A percentile compares a stretch with the other conserved stretches of the same genome.
phyloP scores from a whole-genome alignment of 2,888 invertebrate species.

The Coenonympha arcania region DNA sequence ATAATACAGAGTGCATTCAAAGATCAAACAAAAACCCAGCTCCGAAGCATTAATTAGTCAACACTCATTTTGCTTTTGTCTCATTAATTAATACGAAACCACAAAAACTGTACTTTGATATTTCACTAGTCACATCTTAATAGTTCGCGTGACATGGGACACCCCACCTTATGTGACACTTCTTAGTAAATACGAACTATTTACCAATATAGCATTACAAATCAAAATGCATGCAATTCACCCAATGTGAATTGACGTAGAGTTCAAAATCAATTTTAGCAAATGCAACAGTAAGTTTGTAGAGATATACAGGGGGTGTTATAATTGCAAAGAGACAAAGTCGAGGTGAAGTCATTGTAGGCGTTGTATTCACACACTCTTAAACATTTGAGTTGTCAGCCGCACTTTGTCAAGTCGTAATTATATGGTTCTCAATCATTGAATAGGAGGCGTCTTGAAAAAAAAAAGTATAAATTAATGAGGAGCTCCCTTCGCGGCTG shows the following conservation, averaged over 20 bases:
- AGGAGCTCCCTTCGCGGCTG: constrained; percentile 26
- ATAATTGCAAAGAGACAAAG: constrained; percentile 72
- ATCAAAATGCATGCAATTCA: background rate
- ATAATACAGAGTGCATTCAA: too few relatives aligned
- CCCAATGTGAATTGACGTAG: constrained; percentile 5
- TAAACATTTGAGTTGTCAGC: constrained; percentile 63
- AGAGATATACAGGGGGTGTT: constrained; percentile 62
- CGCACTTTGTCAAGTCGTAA: constrained; percentile 61
- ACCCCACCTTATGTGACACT: constrained; percentile 34
- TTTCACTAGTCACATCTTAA: constrained; percentile 29
- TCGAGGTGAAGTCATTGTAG: constrained; percentile 67
- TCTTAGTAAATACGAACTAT: constrained; percentile 38
- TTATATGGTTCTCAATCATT: constrained; percentile 58
- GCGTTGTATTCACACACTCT: constrained; percentile 64
- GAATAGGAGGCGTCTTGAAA: constrained; percentile 51
- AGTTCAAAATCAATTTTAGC: constrained; percentile 9
- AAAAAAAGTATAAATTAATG: constrained; percentile 33
- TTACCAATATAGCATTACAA: constrained; percentile 11
- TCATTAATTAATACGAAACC: constrained; percentile 27
- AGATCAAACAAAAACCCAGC: background rate
- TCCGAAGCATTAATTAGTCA: constrained; percentile 16
- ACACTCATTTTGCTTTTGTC: constrained; percentile 15
- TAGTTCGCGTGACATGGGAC: constrained; percentile 35
- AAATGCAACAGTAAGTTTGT: constrained; percentile 34
- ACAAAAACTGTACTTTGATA: constrained; percentile 23